Base-by-base conservation (phyloP, 2,113 vertebrate species). In the Platysteira castanea region DNA sequence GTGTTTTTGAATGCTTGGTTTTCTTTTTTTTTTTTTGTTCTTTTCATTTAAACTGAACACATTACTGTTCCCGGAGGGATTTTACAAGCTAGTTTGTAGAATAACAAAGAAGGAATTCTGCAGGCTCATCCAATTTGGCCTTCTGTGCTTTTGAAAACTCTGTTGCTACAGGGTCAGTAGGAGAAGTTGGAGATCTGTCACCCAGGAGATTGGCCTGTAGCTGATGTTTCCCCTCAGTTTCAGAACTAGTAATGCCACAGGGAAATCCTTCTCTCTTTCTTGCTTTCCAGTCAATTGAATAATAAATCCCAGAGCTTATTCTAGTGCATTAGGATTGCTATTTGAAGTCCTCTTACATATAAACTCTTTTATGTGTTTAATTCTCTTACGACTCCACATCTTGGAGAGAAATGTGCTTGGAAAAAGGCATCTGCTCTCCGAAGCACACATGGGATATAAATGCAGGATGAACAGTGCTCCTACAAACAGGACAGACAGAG, bases 71-170 rank as follows among this genome's bases (percentile, higher is more conserved):
- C 91, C 3, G 0, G 50, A 77, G 93, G 87, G 64, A 42, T 86
- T 94, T 92, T 84, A 90, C 47, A 69, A 86, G 71, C 76, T 86
- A 7, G 47, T 63, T 82, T 84, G 52, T 80, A 78, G 80, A 95
- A 87, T 53, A 89, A 92, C 76, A 95, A 88, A 94, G 84, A 64
- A 89, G 60, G 77, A 96, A 84, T 96, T 96, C 95, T 94, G 64
- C 42, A 84, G 56, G 56, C 89, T 89, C 84, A 84, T 88, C 68
- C 47, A 41, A 79, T 94, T 90, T 57, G 53, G 56, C 81, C 74
- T 87, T 91, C 50, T 83, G 50, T 91, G 81, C 69, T 87, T 96
- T 94, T 95, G 86, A 89, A 91, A 79, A 56, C 47, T 60, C 27
- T 87, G 2, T 92, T 92, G 89, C 91, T 93, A 61, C 83, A 77